These are phyloP conservation scores for Nothocercus nigrocapillus DNA, from an alignment of 2,113 vertebrate genomes.

Conservation along the genomic window DNA sequence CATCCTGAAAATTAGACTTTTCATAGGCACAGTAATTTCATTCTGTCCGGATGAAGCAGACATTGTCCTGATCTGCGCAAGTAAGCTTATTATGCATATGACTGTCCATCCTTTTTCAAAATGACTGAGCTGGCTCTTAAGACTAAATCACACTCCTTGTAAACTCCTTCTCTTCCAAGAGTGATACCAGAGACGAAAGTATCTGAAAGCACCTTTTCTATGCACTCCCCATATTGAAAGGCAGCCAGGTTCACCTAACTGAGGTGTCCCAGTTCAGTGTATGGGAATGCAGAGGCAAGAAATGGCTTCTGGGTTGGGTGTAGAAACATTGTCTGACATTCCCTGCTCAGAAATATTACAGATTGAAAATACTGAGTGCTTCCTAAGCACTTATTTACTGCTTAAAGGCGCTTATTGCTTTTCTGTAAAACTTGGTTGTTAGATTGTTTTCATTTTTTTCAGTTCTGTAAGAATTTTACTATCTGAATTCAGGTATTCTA, in stretches of 20 bases:
- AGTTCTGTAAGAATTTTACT: neutral
- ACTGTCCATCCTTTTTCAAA: neutral
- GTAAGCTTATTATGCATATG: neutral
- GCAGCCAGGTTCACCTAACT: neutral
- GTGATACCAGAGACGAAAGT: neutral
- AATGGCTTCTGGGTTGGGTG: neutral
- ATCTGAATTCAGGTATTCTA: neutral
- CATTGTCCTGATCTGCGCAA: neutral
- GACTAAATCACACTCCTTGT: neutral
- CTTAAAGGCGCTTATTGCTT: neutral
- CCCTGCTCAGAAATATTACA: neutral
- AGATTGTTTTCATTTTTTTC: neutral
- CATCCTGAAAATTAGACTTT: neutral
- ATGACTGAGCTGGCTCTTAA: neutral
- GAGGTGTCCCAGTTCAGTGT: neutral
- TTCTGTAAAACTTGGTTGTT: neutral
- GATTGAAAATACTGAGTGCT: neutral
- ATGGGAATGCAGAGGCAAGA: neutral
- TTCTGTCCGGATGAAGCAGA: neutral
- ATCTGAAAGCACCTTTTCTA: neutral
- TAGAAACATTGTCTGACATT: neutral
- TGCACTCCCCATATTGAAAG: too few relatives aligned
- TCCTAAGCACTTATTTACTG: neutral
- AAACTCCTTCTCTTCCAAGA: neutral
- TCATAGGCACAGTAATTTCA: neutral